A percentile compares a stretch with the other conserved stretches of the same genome.
Evolutionary conservation across 2,797 vertebrate genomes (phyloP).

Genomic region (Darevskia mixta): DNA sequence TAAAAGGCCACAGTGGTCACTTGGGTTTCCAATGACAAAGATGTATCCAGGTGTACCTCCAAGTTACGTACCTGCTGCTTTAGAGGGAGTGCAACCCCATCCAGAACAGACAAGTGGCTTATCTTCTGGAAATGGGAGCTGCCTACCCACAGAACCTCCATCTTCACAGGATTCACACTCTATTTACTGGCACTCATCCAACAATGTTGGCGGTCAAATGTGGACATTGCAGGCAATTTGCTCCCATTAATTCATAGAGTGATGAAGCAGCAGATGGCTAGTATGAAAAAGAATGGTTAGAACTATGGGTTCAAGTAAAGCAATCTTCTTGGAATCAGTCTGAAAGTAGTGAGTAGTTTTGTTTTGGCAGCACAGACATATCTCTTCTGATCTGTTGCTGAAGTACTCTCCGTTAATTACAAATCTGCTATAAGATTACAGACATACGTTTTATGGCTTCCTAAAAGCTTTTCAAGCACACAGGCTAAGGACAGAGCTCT

Average conservation of each 20-base stretch:
- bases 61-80: too few relatives aligned
- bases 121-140: too few relatives aligned
- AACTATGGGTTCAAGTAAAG: accelerated
- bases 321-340: conserved; percentile 15
- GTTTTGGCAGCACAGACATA: neutral
- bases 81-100: too few relatives aligned
- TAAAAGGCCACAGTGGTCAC: too few relatives aligned
- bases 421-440: conserved; percentile 5
- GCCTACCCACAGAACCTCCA: too few relatives aligned
- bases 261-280: neutral
- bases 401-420: neutral
- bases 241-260: neutral
- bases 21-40: too few relatives aligned
- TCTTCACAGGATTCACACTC: too few relatives aligned
- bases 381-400: neutral
- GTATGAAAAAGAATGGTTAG: neutral
- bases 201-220: neutral
- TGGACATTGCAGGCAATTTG: neutral
- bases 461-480: neutral
- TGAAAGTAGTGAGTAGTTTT: neutral
- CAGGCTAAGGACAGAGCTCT: neutral
- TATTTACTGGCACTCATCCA: too few relatives aligned
- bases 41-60: too few relatives aligned
- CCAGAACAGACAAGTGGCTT: too few relatives aligned
- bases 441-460: neutral